Evolutionary conservation across 2,888 invertebrate species (phyloP).

Genomic region (Tetrapedia diversipes): DNA sequence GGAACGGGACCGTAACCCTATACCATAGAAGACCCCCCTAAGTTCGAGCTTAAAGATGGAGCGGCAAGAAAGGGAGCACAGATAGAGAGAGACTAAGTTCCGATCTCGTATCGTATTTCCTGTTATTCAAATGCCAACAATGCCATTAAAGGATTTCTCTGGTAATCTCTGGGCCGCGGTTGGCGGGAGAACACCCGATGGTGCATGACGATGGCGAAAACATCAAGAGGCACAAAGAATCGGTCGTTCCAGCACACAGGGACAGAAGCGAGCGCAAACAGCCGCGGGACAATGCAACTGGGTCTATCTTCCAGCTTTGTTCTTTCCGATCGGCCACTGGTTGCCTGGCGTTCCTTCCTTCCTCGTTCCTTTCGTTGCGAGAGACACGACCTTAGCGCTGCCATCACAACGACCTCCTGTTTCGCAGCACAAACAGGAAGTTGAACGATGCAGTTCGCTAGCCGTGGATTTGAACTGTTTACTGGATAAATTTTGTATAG

Average conservation of each 20-base stretch:
- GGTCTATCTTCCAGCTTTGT: slow-evolving; percentile 77
- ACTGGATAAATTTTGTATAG: not conserved
- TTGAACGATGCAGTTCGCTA: not conserved
- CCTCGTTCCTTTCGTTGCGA: not conserved
- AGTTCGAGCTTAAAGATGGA: slow-evolving; percentile 62
- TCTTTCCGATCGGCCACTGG: slow-evolving; percentile 75
- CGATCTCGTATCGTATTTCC: slow-evolving; percentile 82
- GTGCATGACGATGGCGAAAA: slow-evolving; percentile 58
- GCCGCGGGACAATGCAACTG: slow-evolving; percentile 71
- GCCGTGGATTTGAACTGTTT: slow-evolving; percentile 9
- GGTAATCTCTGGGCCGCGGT: slow-evolving; percentile 76
- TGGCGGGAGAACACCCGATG: slow-evolving; percentile 61
- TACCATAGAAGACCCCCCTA: slow-evolving; percentile 66
- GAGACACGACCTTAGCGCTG: slow-evolving; percentile 4
- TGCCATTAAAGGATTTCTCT: slow-evolving; percentile 82
- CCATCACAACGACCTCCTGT: not conserved
- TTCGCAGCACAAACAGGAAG: slow-evolving; percentile 19
- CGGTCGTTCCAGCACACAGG: slow-evolving; percentile 55
- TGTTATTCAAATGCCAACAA: slow-evolving; percentile 83
- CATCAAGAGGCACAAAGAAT: slow-evolving; percentile 66
- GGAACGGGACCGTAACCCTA: slow-evolving; percentile 75
- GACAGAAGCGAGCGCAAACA: slow-evolving; percentile 66
- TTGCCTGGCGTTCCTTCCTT: slow-evolving; percentile 29
- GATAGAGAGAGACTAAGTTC: slow-evolving; percentile 41
- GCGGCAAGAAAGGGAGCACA: slow-evolving; percentile 39